Conservation (phyloP, 2,113 vertebrate species). For the Macroglossus sobrinus region DNA sequence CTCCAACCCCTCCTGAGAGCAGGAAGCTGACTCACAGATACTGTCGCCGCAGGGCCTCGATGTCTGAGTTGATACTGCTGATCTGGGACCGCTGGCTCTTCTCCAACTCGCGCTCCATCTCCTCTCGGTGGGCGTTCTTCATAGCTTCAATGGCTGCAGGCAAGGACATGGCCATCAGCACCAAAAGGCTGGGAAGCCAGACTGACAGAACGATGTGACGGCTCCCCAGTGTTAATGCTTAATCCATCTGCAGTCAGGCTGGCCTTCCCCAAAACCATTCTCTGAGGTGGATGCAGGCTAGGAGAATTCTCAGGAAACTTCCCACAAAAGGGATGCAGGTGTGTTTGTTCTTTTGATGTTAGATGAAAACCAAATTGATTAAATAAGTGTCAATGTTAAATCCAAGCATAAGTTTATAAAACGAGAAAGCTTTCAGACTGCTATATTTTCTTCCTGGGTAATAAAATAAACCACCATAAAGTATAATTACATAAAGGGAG, state of each 20-base stretch:
- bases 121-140: constrained; percentile 98
- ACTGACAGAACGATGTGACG: accelerated
- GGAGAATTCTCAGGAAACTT: neutral
- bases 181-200: neutral
- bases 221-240: neutral
- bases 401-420: neutral
- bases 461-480: neutral
- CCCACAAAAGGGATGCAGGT: neutral
- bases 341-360: neutral
- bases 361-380: neutral
- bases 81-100: constrained; percentile 95
- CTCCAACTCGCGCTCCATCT: constrained; percentile 90
- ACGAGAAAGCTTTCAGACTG: neutral
- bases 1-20: neutral
- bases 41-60: constrained; percentile 92
- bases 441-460: neutral
- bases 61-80: constrained; percentile 92
- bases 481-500: neutral
- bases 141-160: constrained; percentile 95
- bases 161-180: neutral
- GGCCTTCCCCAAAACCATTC: neutral
- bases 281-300: neutral
- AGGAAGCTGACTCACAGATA: constrained; percentile 87
- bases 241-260: neutral
- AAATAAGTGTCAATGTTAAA: neutral